Conservation (phyloP, 1,140 invertebrate species). For the Bombus sylvicola region DNA sequence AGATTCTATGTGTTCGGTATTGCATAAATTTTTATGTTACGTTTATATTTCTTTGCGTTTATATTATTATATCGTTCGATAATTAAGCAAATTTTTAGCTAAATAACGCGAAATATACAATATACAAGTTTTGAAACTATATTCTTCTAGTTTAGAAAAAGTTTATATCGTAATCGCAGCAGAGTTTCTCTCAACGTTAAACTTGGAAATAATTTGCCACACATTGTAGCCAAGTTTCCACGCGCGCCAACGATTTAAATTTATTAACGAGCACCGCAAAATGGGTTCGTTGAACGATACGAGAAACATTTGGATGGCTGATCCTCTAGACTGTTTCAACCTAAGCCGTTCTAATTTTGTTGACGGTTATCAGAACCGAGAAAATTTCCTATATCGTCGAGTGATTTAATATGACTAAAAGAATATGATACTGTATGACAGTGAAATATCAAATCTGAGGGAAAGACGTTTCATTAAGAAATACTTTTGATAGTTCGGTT, state of each 20-base stretch:
- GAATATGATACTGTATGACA: too few relatives aligned
- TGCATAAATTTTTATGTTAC: too few relatives aligned
- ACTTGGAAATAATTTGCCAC: background rate
- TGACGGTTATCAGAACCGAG: background rate
- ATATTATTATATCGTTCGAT: background rate
- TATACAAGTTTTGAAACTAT: background rate
- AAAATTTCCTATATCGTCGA: background rate
- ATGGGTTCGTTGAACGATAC: conserved; percentile 37
- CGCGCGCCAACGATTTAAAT: background rate
- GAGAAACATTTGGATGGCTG: conserved; percentile 21
- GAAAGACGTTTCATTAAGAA: too few relatives aligned
- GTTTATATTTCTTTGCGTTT: too few relatives aligned
- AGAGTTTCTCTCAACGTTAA: background rate
- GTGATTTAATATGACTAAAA: too few relatives aligned
- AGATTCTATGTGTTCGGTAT: too few relatives aligned
- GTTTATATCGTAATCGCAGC: background rate
- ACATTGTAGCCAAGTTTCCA: background rate
- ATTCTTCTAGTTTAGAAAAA: background rate
- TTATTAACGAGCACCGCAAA: conserved; percentile 3
- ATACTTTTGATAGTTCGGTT: too few relatives aligned
- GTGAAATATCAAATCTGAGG: too few relatives aligned
- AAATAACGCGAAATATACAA: too few relatives aligned
- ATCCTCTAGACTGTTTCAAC: background rate
- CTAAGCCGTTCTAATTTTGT: background rate
- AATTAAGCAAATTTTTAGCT: too few relatives aligned